Percentiles rank a stretch among this genome's conserved stretches.
Conservation (phyloP, 2,888 invertebrate species). For the Perizoma affinitatum region DNA sequence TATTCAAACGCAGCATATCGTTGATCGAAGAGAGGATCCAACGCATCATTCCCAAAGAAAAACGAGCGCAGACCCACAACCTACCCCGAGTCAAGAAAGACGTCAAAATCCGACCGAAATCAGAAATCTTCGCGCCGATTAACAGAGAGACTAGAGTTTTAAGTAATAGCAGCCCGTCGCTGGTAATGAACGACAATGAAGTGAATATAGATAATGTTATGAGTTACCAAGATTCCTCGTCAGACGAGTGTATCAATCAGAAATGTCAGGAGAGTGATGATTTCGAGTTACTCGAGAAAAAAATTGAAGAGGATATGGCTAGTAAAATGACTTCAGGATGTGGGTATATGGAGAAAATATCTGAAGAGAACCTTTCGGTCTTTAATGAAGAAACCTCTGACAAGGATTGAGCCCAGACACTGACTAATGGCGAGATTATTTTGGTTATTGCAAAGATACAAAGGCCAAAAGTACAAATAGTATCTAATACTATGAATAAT, state of each 20-base stretch:
- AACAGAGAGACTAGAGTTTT: conserved; percentile 54
- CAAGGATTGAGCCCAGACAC: conserved; percentile 38
- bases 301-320: conserved; percentile 69
- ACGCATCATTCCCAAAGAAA: conserved; percentile 65
- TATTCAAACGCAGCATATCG: conserved; percentile 74
- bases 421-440: conserved; percentile 3
- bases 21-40: conserved; percentile 72
- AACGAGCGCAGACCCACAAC: conserved; percentile 45
- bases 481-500: conserved; percentile 25
- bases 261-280: conserved; percentile 69
- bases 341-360: conserved; percentile 70
- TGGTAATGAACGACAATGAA: conserved; percentile 52
- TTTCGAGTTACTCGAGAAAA: conserved; percentile 67
- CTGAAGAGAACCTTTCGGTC: conserved; percentile 70
- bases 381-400: conserved; percentile 58
- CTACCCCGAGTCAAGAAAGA: conserved; percentile 30
- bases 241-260: conserved; percentile 64
- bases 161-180: conserved; percentile 70
- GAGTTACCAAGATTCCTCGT: conserved; percentile 75
- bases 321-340: conserved; percentile 51
- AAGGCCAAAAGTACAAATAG: conserved; percentile 36
- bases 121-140: conserved; percentile 54
- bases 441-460: conserved; percentile 12
- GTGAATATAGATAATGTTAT: conserved; percentile 73
- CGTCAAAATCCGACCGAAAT: conserved; percentile 55